A percentile compares a stretch with the other conserved stretches of the same genome.
Evolutionary conservation across 2,113 vertebrate genomes (phyloP).

Genomic region (Garra rufa): DNA sequence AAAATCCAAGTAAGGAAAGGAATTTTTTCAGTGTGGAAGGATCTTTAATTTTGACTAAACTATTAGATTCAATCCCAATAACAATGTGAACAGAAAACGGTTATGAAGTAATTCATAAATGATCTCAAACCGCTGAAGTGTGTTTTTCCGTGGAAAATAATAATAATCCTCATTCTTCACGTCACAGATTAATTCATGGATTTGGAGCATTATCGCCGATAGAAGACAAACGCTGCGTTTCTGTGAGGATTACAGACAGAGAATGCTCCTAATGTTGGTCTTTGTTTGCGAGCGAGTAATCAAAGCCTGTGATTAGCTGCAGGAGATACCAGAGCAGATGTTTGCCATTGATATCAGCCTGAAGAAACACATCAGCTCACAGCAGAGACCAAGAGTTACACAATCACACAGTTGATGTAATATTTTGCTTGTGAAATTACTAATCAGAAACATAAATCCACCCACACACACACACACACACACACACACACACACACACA

Average conservation of each 20-base stretch:
- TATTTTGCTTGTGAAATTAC: constrained; percentile 67
- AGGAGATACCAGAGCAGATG: constrained; percentile 66
- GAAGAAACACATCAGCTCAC: constrained; percentile 65
- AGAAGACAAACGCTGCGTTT: constrained; percentile 49
- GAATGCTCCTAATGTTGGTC: not conserved
- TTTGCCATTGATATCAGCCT: constrained; percentile 64
- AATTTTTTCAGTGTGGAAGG: too few species aligned
- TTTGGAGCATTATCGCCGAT: not conserved
- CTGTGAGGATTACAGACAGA: constrained; percentile 11
- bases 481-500: too few species aligned
- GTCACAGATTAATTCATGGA: not conserved
- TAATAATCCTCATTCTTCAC: constrained; percentile 19
- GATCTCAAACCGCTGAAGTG: not conserved
- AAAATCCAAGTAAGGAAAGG: too few species aligned
- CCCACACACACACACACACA: constrained; percentile 47
- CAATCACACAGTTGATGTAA: not conserved
- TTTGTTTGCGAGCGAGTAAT: constrained; percentile 5
- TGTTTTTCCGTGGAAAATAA: too few species aligned
- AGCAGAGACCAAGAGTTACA: not conserved
- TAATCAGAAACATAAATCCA: constrained; percentile 62
- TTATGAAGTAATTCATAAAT: not conserved
- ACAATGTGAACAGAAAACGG: not conserved
- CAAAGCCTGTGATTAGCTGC: constrained; percentile 50
- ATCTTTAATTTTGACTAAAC: too few species aligned
- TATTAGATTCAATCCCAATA: not conserved